These are phyloP conservation scores for Mus minutoides DNA, from an alignment of 2,797 vertebrate species.

Conservation along the genomic window DNA sequence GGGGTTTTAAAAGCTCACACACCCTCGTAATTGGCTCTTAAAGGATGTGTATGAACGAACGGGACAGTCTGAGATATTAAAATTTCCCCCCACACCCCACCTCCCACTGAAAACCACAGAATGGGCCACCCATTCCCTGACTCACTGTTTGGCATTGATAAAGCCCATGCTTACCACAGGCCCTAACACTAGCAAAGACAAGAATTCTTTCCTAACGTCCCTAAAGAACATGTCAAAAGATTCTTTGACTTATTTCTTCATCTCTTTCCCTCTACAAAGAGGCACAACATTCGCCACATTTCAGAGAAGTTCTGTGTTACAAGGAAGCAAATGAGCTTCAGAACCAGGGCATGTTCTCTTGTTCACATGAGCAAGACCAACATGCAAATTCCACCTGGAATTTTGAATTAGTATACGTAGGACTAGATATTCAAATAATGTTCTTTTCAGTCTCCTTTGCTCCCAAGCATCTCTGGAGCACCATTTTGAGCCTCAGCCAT, in stretches of 20 bases:
- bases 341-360: neutral
- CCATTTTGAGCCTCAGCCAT: neutral
- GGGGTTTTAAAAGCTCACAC: neutral
- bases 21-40: neutral
- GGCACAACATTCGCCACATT: neutral
- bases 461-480: neutral
- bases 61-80: neutral
- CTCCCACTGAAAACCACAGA: neutral
- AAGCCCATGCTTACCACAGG: neutral
- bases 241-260: neutral
- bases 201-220: neutral
- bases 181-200: neutral
- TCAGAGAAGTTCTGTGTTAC: neutral
- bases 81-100: neutral
- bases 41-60: neutral
- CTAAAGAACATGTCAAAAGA: neutral
- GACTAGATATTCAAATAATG: neutral
- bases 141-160: constrained; percentile 5
- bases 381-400: neutral
- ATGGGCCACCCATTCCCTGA: neutral
- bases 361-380: neutral
- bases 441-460: neutral
- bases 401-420: neutral
- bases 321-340: neutral
- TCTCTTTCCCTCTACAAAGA: neutral